Base-by-base conservation (phyloP, 2,888 invertebrate genomes). In the Nesidiocoris tenuis region DNA sequence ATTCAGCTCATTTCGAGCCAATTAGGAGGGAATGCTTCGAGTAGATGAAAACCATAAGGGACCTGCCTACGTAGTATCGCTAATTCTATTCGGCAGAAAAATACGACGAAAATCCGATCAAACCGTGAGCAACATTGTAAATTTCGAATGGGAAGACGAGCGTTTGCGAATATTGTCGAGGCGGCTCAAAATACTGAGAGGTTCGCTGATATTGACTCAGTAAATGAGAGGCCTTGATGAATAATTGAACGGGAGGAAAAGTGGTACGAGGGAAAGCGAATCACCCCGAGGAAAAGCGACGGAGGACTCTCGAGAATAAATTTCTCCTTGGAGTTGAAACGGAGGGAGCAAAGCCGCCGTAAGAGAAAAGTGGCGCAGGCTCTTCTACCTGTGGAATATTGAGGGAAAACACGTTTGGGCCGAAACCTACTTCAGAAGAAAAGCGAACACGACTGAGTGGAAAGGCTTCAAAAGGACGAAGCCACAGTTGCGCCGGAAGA, bases 171-270 rank as follows among this genome's bases (percentile, higher is more conserved):
- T 39, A 39, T 39, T 12, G 39, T 12, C 39, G 39, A 3, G 39
- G 39, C 39, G 12, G 5, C 12, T 39, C 5, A 39, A 39, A 39
- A 39, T 39, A 39, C 39, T 39, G 39, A 39, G 65, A 65, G 18
- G 65, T 65, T 39, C 25, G 65, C 23, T 24, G 65, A 39, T 65
- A 65, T 65, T 65, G 65, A 39, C 39, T 65, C 16, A 24, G 9
- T 7, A 24, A 24, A 65, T 65, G 65, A 39, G 39, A 39, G 54
- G 39, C 39, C 21, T 65, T 25, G 39, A 65, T 65, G 65, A 65
- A 65, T 65, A 65, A 65, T 65, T 65, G 65, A 65, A 39, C 39
- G 39, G 39, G 65, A 39, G 25, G 65, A 65, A 65, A 65, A 19
- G 25, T 24, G 39, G 39, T 25, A 19, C 65, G 65, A 18, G 39